These are phyloP conservation scores for Anodontia alba DNA, from an alignment of 2,888 invertebrate genomes.

Conservation along the genomic window DNA sequence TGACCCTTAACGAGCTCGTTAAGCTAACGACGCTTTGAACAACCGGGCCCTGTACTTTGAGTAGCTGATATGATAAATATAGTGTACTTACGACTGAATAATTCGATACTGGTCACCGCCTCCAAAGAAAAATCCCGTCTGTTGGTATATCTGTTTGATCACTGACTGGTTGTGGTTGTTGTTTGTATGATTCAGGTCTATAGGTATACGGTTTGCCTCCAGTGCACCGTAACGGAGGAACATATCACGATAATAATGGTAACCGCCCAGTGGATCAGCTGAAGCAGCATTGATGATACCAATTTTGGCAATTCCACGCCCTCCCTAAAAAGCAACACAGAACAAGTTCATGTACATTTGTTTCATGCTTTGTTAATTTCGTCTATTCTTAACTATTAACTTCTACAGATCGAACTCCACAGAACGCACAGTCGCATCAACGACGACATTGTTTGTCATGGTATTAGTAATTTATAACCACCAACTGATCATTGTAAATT, in stretches of 20 bases:
- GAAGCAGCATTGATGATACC: constrained; percentile 71
- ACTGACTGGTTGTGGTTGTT: constrained; percentile 56
- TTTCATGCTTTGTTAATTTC: no score
- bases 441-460: no score
- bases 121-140: constrained; percentile 75
- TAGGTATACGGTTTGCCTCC: constrained; percentile 65
- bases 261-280: constrained; percentile 58
- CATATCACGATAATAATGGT: constrained; percentile 58
- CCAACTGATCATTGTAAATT: no score
- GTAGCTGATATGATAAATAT: no score
- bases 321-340: constrained; percentile 60
- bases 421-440: no score
- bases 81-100: constrained; percentile 62
- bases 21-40: no score
- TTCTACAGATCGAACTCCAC: no score
- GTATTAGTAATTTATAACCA: no score
- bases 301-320: constrained; percentile 65
- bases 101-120: constrained; percentile 70
- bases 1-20: no score
- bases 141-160: constrained; percentile 55
- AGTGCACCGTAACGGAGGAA: constrained; percentile 65
- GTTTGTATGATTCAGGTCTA: constrained; percentile 63
- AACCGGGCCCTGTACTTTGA: no score
- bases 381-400: no score
- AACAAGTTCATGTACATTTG: no score